phyloP scores from a whole-genome alignment of 2,113 vertebrate genomes.

The Rafetus swinhoei region DNA sequence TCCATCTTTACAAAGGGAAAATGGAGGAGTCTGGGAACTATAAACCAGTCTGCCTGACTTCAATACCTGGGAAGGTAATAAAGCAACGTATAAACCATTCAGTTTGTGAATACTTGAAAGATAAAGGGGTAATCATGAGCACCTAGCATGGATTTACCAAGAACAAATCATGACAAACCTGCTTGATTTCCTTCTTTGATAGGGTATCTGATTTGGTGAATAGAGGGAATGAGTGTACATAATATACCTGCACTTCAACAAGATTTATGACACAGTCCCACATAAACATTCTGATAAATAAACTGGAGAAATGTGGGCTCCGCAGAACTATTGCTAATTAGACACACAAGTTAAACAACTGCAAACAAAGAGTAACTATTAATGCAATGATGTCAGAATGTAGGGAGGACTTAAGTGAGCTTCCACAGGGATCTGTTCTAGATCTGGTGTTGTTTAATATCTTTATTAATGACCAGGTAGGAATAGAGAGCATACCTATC shows the following conservation, averaged over 20 bases:
- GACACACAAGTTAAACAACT: background rate
- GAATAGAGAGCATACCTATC: background rate
- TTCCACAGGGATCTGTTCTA: background rate
- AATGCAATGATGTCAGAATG: background rate
- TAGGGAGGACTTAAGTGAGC: background rate
- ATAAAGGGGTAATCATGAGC: background rate
- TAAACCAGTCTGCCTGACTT: background rate
- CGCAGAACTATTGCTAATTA: background rate
- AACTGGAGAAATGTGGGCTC: background rate
- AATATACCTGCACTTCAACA: background rate
- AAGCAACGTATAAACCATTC: background rate
- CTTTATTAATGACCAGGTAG: background rate
- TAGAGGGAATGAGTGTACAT: background rate
- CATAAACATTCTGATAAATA: background rate
- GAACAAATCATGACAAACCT: background rate
- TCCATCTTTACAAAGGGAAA: background rate
- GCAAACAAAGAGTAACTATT: background rate
- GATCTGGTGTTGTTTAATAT: background rate
- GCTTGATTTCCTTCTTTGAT: background rate
- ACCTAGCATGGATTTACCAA: background rate
- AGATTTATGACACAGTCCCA: background rate
- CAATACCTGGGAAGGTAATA: background rate
- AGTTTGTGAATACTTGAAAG: background rate
- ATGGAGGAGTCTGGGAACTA: background rate
- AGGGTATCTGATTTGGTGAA: background rate